A percentile compares a stretch with the other conserved stretches of the same genome.
phyloP scores from a whole-genome alignment of 1,140 invertebrate genomes.

The Conus betulinus region DNA sequence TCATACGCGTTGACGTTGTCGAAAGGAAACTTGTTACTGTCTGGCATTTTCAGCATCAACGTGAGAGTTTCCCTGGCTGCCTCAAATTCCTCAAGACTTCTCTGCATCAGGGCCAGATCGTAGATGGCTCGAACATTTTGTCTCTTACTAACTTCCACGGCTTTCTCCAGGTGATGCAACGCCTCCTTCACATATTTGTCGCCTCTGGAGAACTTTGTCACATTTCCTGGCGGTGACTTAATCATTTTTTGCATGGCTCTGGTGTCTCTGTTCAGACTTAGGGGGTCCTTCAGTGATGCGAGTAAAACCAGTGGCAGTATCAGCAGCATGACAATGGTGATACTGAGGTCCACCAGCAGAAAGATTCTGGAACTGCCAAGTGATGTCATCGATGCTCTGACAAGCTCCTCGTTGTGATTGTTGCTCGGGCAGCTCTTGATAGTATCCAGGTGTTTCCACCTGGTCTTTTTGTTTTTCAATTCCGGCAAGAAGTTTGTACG shows the following conservation, averaged over 20 bases:
- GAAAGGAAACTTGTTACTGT: neutral
- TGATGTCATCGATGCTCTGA: neutral
- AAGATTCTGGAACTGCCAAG: neutral
- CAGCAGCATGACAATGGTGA: too few relatives aligned
- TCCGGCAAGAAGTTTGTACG: neutral
- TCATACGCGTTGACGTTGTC: neutral
- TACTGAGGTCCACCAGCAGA: too few relatives aligned
- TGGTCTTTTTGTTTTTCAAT: neutral
- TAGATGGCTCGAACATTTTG: neutral
- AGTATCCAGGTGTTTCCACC: neutral
- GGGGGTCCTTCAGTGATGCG: too few relatives aligned
- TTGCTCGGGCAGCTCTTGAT: neutral
- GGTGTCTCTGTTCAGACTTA: neutral
- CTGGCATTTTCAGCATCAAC: neutral
- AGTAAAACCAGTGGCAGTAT: neutral
- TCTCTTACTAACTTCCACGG: neutral
- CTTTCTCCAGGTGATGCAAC: neutral
- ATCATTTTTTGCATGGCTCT: neutral
- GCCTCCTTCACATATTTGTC: neutral
- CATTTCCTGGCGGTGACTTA: neutral
- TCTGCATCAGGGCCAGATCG: conserved; percentile 4
- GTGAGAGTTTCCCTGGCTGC: neutral
- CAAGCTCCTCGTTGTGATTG: too few relatives aligned
- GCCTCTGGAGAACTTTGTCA: neutral
- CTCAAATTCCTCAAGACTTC: neutral